Evolutionary conservation across 2,888 invertebrate species (phyloP).

Genomic region (Eupeodes luniger): DNA sequence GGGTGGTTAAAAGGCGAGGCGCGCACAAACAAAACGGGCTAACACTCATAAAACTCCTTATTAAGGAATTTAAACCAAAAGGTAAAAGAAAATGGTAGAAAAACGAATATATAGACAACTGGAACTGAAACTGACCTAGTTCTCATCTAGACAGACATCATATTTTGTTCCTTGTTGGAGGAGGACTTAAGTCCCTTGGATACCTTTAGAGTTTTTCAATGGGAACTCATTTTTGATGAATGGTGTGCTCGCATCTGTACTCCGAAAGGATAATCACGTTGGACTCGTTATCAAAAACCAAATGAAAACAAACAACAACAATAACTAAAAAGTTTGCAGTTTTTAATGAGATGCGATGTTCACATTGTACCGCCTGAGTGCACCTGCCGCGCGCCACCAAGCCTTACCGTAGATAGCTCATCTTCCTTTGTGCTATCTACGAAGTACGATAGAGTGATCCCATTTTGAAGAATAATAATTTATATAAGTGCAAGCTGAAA

Average conservation of each 20-base stretch:
- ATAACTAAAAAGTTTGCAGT: conserved; percentile 15
- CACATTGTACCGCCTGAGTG: background rate
- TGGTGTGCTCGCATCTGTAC: background rate
- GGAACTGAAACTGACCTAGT: conserved; percentile 4
- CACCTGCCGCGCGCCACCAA: too few relatives aligned
- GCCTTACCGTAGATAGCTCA: background rate
- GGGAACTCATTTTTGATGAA: background rate
- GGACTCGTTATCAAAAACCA: conserved; percentile 24
- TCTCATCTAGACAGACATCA: background rate
- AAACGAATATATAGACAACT: background rate
- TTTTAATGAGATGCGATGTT: conserved; percentile 57
- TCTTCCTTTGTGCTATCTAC: background rate
- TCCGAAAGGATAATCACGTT: conserved; percentile 20
- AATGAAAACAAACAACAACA: conserved; percentile 11
- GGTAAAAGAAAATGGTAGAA: background rate
- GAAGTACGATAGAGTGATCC: conserved; percentile 37
- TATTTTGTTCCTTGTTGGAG: background rate
- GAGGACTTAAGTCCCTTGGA: background rate
- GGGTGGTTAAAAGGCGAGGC: background rate
- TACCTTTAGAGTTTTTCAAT: background rate
- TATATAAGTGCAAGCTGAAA: background rate
- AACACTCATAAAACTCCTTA: background rate
- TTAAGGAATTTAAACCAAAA: conserved; percentile 1
- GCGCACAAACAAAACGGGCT: background rate
- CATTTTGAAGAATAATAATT: conserved; percentile 17